phyloP scores from a whole-genome alignment of 2,113 vertebrate genomes.

The Etia nguti region DNA sequence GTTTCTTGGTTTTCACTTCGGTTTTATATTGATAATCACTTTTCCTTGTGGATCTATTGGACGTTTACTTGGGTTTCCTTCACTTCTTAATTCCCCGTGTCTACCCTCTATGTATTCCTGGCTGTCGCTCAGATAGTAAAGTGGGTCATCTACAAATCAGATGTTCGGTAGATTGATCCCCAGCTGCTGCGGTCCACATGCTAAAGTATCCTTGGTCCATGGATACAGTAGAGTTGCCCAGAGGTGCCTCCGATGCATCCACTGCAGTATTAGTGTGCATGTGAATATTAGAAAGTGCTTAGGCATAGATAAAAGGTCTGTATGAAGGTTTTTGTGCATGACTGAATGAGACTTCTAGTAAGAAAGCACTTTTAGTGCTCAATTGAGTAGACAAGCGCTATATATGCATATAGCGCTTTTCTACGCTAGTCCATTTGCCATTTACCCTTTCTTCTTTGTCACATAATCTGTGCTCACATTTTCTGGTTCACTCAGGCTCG shows the following conservation, averaged over 20 bases:
- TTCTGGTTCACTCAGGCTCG: not conserved
- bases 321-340: not conserved
- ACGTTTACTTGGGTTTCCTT: not conserved
- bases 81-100: not conserved
- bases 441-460: not conserved
- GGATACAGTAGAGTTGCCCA: not conserved
- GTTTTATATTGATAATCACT: not conserved
- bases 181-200: not conserved
- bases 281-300: not conserved
- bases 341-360: not conserved
- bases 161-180: not conserved
- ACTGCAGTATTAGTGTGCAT: not conserved
- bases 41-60: not conserved
- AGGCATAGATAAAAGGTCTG: not conserved
- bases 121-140: not conserved
- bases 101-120: not conserved
- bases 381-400: not conserved
- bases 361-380: not conserved
- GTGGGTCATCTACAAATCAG: not conserved
- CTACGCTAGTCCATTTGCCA: rapidly evolving
- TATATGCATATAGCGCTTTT: not conserved
- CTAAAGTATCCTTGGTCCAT: not conserved
- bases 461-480: not conserved
- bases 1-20: not conserved
- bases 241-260: not conserved